A percentile compares a stretch with the other conserved stretches of the same genome.
These are phyloP conservation scores for Sinocyclocheilus anshuiensis DNA, from an alignment of 2,113 vertebrate species.

Conservation along the genomic window DNA sequence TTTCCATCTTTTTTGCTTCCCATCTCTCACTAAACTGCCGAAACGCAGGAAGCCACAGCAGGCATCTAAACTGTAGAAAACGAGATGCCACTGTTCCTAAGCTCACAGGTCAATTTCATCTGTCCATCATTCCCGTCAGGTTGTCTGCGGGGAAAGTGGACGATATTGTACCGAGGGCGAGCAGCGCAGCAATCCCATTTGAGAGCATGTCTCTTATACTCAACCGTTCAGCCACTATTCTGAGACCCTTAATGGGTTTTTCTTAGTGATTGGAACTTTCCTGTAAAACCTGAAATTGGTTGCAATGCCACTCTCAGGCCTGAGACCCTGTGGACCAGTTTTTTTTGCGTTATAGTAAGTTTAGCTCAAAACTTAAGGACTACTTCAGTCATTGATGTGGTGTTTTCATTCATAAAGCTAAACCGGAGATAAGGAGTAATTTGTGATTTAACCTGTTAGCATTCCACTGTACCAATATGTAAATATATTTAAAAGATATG, in stretches of 20 bases:
- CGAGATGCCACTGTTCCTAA: neutral
- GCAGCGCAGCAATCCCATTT: constrained; percentile 19
- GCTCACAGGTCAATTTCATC: constrained; percentile 39
- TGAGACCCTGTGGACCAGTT: neutral
- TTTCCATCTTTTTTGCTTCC: constrained; percentile 1
- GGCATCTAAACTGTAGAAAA: constrained; percentile 13
- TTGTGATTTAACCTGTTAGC: neutral
- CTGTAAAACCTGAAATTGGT: constrained; percentile 14
- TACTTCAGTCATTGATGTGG: neutral
- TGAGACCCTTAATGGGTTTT: constrained; percentile 16
- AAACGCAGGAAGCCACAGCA: neutral
- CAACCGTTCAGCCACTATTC: constrained; percentile 10
- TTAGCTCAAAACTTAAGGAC: neutral
- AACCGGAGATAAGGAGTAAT: neutral
- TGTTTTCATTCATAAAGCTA: neutral
- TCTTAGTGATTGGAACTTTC: constrained; percentile 13
- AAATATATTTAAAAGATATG: no score
- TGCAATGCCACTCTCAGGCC: constrained; percentile 12
- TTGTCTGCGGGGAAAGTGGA: neutral
- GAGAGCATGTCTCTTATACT: constrained; percentile 24
- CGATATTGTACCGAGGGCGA: neutral
- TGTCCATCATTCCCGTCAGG: constrained; percentile 43
- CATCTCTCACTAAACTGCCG: constrained; percentile 1
- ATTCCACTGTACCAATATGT: no score
- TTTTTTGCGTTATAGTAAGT: neutral